Conservation (phyloP, 2,888 invertebrate species). For the Clunio marinus region DNA sequence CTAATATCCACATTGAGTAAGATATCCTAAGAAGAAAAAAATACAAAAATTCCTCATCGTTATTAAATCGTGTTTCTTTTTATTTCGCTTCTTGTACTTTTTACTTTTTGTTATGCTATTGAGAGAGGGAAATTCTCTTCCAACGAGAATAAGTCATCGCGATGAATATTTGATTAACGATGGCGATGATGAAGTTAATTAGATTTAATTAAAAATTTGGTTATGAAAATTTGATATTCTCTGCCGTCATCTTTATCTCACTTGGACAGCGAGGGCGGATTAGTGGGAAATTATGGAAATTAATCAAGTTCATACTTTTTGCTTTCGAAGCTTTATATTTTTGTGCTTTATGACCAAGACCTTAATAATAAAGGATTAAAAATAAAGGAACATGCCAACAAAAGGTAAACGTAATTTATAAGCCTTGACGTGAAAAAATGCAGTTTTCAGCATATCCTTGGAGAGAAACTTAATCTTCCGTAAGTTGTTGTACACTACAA, state of each 20-base stretch:
- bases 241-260: background rate
- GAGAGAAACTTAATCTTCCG: too few species aligned
- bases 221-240: constrained; percentile 14
- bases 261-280: background rate
- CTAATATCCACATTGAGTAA: background rate
- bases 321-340: background rate
- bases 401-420: too few species aligned
- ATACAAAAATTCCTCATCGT: background rate
- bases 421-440: too few species aligned
- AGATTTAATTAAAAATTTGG: constrained; percentile 37
- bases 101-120: background rate
- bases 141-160: background rate
- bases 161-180: constrained; percentile 37
- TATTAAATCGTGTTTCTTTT: background rate
- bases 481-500: too few species aligned
- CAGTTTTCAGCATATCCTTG: too few species aligned
- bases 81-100: background rate
- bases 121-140: too few species aligned
- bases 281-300: constrained; percentile 11
- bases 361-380: too few species aligned
- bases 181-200: constrained; percentile 35
- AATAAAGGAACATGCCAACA: too few species aligned
- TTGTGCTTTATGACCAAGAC: too few species aligned
- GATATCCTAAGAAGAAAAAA: background rate
- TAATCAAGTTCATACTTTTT: background rate